phyloP scores from a whole-genome alignment of 2,113 vertebrate species.

The Phaethornis superciliosus region DNA sequence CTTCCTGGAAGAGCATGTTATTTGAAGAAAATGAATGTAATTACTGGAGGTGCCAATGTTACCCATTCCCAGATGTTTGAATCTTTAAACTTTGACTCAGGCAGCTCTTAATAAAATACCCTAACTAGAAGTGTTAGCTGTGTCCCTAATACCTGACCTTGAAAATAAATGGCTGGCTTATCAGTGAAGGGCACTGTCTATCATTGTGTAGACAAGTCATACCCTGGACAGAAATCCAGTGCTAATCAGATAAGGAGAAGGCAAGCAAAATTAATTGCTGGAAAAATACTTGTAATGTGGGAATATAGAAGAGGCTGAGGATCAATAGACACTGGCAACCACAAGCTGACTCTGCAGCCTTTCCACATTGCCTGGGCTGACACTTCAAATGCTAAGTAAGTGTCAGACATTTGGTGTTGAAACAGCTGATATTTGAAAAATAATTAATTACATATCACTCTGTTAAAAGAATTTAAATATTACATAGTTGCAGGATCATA shows the following conservation, averaged over 20 bases:
- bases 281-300: background rate
- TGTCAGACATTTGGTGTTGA: background rate
- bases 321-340: background rate
- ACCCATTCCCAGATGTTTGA: background rate
- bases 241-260: background rate
- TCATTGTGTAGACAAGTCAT: background rate
- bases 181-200: background rate
- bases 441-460: background rate
- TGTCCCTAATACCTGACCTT: background rate
- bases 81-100: background rate
- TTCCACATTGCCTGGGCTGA: background rate
- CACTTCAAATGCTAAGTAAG: background rate
- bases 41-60: background rate
- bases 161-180: background rate
- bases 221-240: background rate
- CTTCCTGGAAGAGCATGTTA: slow-evolving; percentile 6
- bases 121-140: background rate
- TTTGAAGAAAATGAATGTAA: slow-evolving; percentile 42
- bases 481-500: background rate
- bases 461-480: background rate
- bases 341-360: background rate
- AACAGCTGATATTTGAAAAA: background rate
- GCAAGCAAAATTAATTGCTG: background rate
- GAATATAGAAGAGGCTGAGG: background rate
- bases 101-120: background rate